These are phyloP conservation scores for Piprites chloris DNA, from an alignment of 2,113 vertebrate genomes.

Conservation along the genomic window DNA sequence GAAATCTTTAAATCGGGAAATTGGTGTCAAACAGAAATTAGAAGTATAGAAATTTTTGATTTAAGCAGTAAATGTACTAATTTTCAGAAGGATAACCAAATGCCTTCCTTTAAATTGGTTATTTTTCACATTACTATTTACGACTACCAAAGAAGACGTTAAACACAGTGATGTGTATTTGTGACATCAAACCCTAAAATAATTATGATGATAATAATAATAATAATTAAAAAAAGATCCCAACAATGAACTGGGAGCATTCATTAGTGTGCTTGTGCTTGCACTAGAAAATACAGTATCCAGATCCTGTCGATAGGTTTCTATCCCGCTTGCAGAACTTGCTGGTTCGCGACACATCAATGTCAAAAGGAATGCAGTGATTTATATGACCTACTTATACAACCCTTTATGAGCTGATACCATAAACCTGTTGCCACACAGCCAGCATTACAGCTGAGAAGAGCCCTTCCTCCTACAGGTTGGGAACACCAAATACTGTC, in stretches of 20 bases:
- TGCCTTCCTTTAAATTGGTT: background rate
- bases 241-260: background rate
- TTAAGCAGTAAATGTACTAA: background rate
- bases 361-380: background rate
- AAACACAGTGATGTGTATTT: background rate
- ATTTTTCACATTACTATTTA: background rate
- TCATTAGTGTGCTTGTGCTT: background rate
- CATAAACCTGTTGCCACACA: conserved; percentile 12
- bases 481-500: background rate
- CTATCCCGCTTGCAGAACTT: background rate
- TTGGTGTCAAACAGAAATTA: background rate
- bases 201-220: background rate
- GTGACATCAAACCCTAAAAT: background rate
- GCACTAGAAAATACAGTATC: background rate
- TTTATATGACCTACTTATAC: background rate
- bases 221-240: background rate
- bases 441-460: background rate
- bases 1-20: background rate
- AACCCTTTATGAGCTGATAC: background rate
- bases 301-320: background rate
- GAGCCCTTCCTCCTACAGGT: background rate
- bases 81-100: background rate
- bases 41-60: background rate
- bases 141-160: background rate
- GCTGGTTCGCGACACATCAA: background rate